Evolutionary conservation across 2,797 vertebrate species (phyloP), one percentile per base, ranked within the genome.

Genomic region (Poeciliopsis gracilis): DNA sequence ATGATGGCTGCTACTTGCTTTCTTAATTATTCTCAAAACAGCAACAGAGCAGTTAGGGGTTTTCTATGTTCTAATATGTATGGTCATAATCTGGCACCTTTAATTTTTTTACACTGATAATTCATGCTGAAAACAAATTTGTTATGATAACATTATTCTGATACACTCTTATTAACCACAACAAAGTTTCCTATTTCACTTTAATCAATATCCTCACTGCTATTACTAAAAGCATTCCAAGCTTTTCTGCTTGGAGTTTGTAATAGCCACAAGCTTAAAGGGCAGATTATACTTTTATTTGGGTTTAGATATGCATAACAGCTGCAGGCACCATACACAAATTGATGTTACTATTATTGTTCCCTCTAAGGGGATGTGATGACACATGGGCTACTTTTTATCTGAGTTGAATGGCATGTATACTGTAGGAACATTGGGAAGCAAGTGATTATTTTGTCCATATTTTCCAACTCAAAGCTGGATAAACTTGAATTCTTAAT

Each of bases 111-210:
- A 36, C 28, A 16, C 59, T 9, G 2, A 63, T 36, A 9, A 36
- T 36, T 63, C 6, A 45, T 55, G 72, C 66, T 77, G 73, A 76
- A 83, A 82, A 82, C 77, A 81, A 49, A 76, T 43, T 71, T 84
- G 55, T 77, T 55, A 81, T 33, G 16, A 16, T 38, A 47, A 51
- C 51, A 28, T 46, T 30, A 46, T 83, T 77, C 70, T 30, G 53
- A 47, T 47, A 43, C 25, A 53, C 59, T 1, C 3, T n/a, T 18
- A 3, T 61, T 10, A 66, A 67, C 38, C 41, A 25, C 41, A 30
- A 66, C 10, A 69, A 69, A 15, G 66, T 69, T 69, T 67, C 13
- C 38, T 43, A 5, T 6, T 70, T 67, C 41, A 45, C 67, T n/a
- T 70, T 70, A 70, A 70, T 45, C 11, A 23, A 49, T 38, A 38